These are phyloP conservation scores for Drosophila micromelanica DNA, from an alignment of 1,140 invertebrate species.

Conservation along the genomic window DNA sequence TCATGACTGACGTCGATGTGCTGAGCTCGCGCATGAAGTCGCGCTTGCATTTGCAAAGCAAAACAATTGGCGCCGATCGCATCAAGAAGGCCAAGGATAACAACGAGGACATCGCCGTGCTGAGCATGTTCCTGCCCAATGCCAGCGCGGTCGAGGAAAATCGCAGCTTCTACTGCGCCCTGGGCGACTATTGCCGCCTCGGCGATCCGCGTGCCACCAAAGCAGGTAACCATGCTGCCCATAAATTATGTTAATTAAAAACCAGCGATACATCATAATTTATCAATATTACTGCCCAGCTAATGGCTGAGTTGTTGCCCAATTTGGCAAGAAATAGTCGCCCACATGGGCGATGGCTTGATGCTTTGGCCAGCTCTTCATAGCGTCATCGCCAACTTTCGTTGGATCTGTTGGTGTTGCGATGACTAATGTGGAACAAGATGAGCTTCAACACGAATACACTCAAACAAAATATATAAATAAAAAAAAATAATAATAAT, in stretches of 20 bases:
- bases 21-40: constrained; percentile 91
- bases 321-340: constrained; percentile 57
- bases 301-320: constrained; percentile 30
- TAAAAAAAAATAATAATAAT: too few relatives aligned
- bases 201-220: constrained; percentile 91
- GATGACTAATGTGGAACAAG: constrained; percentile 26
- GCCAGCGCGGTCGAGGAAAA: constrained; percentile 88
- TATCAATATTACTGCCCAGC: constrained; percentile 72
- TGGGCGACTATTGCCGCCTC: constrained; percentile 89
- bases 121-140: constrained; percentile 92
- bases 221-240: constrained; percentile 87
- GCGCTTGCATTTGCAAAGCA: constrained; percentile 89
- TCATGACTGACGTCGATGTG: constrained; percentile 89
- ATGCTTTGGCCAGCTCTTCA: constrained; percentile 8
- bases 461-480: not conserved
- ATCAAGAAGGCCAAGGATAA: constrained; percentile 90
- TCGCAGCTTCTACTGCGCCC: constrained; percentile 90
- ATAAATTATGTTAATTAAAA: constrained; percentile 64
- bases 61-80: constrained; percentile 90
- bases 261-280: constrained; percentile 72
- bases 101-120: constrained; percentile 93
- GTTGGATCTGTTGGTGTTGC: constrained; percentile 9
- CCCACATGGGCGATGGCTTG: constrained; percentile 41
- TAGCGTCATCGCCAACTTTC: constrained; percentile 54
- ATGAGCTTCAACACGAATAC: not conserved